Percentiles rank a stretch among this genome's conserved stretches.
Evolutionary conservation across 2,797 vertebrate genomes (phyloP).

Genomic region (Paramormyrops hopkinsi): DNA sequence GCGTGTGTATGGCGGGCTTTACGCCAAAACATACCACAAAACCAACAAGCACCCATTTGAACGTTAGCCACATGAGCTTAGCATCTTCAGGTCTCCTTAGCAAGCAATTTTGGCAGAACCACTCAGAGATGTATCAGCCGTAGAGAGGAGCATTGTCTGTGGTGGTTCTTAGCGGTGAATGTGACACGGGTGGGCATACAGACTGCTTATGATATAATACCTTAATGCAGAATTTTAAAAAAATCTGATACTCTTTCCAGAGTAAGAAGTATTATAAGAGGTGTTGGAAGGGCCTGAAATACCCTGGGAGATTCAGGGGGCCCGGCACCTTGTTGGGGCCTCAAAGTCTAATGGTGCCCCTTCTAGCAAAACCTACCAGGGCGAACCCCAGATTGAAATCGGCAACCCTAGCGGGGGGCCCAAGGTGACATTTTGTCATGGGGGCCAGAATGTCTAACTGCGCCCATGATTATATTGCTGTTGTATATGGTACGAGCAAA

Average conservation of each 20-base stretch:
- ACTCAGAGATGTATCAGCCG: neutral
- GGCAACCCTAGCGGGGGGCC: neutral
- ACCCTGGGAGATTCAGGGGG: neutral
- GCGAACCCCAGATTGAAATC: neutral
- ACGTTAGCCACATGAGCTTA: constrained; percentile 4
- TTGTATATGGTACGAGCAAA: neutral
- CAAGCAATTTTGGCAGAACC: neutral
- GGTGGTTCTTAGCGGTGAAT: neutral
- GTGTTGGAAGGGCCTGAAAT: neutral
- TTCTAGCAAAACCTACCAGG: neutral
- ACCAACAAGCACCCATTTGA: neutral
- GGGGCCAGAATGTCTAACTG: neutral
- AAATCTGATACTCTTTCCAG: neutral
- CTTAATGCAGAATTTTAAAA: neutral
- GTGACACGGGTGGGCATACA: neutral
- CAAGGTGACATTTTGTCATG: neutral
- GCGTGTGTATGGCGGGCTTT: neutral
- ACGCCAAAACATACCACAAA: neutral
- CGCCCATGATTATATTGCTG: neutral
- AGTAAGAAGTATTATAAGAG: neutral
- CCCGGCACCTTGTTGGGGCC: neutral
- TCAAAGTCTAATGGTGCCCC: neutral
- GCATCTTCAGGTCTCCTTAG: neutral
- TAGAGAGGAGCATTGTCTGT: neutral
- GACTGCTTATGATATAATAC: neutral